Evolutionary conservation across 2,113 vertebrate genomes (phyloP), one percentile per base, ranked within the genome.

Genomic region (Lichenostomus cassidix): DNA sequence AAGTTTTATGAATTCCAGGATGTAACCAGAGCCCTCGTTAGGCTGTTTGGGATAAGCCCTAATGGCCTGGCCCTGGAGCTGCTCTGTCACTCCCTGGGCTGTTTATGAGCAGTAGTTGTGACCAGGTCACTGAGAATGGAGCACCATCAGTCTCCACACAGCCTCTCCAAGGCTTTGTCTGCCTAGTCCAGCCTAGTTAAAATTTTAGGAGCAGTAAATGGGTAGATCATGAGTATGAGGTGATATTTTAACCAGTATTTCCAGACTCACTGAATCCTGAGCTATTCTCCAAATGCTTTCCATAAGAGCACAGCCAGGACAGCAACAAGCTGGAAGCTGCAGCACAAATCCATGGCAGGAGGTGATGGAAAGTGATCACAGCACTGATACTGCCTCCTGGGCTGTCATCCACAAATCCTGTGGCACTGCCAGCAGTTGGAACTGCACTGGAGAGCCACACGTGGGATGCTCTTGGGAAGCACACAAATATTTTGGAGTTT

Each of bases 1-100:
- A 97, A 95, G 94, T 97, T 97, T 96, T 95, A 97, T 97, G 97
- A 92, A 97, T 98, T 98, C 95, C 97, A 97, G 94, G 96, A 55
- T 96, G 96, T 97, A 98, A 97, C 94, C 95, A 94, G 97, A 98
- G 97, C 67, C 94, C 84, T 86, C 25, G 31, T 94, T 97, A 71
- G 96, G 70, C 96, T 97, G 97, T 95, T 97, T 96, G 95, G 97
- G 97, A 95, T 96, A 92, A 97, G 62, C 94, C 71, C 4, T 90
- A 96, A 92, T 56, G 75, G 92, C 89, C 89, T 97, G 97, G 97
- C 97, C 94, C 83, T 4, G 5, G 93, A 96, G 95, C 77, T 97
- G 97, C 97, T 87, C 83, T 86, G 94, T 97, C 97, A 93, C 97
- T 96, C 95, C 95, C 95, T 76, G 52, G 65, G 86, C 92, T 95